phyloP scores from a whole-genome alignment of 2,113 vertebrate genomes.

The Hyla sarda region DNA sequence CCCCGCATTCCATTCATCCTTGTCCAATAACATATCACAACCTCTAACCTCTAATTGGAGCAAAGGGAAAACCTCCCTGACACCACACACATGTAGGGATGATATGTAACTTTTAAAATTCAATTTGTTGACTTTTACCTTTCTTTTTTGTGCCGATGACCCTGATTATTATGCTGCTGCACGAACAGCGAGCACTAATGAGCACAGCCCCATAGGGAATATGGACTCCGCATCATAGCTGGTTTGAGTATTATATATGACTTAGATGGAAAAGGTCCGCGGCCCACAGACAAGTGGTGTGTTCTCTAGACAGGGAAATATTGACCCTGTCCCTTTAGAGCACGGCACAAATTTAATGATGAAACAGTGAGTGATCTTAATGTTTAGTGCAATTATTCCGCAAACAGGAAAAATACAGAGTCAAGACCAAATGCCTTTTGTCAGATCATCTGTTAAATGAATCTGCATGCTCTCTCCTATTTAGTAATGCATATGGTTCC shows the following conservation, averaged over 20 bases:
- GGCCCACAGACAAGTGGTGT: background rate
- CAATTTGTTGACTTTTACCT: conserved; percentile 49
- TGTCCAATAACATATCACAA: conserved; percentile 46
- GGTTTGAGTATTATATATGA: conserved; percentile 28
- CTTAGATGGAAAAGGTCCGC: conserved; percentile 25
- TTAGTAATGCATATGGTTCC: background rate
- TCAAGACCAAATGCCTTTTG: conserved; percentile 1
- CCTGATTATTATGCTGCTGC: conserved; percentile 36
- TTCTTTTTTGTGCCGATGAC: conserved; percentile 26
- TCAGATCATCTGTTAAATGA: conserved; percentile 8
- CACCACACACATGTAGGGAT: background rate
- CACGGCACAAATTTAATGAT: background rate
- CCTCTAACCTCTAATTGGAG: conserved; percentile 49
- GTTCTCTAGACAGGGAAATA: conserved; percentile 5
- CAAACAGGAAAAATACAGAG: background rate
- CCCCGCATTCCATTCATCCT: background rate
- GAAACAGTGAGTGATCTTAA: background rate
- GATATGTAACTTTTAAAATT: conserved; percentile 36
- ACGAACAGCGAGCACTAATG: conserved; percentile 45
- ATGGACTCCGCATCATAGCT: background rate
- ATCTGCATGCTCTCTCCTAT: background rate
- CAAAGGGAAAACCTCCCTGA: conserved; percentile 38
- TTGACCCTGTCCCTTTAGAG: conserved; percentile 1
- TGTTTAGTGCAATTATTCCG: background rate
- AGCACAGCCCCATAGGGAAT: conserved; percentile 2